Conservation (phyloP, 2,888 invertebrate species). For the Limnephilus rhombicus region DNA sequence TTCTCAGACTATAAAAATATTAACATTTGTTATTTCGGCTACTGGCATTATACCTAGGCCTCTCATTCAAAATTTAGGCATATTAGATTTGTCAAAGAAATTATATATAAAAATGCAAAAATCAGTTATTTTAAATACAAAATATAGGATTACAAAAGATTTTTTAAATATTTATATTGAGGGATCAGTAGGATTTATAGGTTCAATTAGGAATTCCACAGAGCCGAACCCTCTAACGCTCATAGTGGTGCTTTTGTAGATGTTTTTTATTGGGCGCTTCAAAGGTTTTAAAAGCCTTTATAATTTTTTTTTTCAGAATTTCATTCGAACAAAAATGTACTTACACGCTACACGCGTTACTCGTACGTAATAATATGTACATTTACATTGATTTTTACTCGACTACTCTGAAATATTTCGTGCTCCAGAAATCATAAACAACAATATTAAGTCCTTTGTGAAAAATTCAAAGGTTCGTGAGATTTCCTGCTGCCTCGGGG, state of each 20-base stretch:
- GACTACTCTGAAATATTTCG: constrained; percentile 17
- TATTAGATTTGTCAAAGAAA: too few relatives aligned
- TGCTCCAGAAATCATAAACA: not conserved
- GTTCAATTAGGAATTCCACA: too few relatives aligned
- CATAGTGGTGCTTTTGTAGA: not conserved
- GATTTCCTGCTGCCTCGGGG: constrained; percentile 19
- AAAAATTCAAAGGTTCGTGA: constrained; percentile 33
- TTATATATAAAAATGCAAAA: too few relatives aligned
- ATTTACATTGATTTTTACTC: not conserved
- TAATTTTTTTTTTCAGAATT: not conserved
- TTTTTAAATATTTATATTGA: too few relatives aligned
- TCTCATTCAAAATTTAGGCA: too few relatives aligned
- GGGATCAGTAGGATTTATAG: too few relatives aligned
- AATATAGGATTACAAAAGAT: too few relatives aligned
- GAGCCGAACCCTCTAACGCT: too few relatives aligned
- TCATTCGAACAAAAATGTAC: not conserved
- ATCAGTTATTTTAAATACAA: too few relatives aligned
- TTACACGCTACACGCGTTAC: not conserved
- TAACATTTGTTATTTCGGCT: too few relatives aligned
- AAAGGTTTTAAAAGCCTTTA: not conserved
- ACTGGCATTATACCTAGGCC: too few relatives aligned
- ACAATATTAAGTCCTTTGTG: constrained; percentile 34
- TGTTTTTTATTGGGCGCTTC: not conserved
- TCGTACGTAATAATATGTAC: not conserved
- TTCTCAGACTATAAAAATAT: too few relatives aligned